A percentile compares a stretch with the other conserved stretches of the same genome.
phyloP scores from a whole-genome alignment of 2,797 vertebrate genomes.

The Pipistrellus nathusii region DNA sequence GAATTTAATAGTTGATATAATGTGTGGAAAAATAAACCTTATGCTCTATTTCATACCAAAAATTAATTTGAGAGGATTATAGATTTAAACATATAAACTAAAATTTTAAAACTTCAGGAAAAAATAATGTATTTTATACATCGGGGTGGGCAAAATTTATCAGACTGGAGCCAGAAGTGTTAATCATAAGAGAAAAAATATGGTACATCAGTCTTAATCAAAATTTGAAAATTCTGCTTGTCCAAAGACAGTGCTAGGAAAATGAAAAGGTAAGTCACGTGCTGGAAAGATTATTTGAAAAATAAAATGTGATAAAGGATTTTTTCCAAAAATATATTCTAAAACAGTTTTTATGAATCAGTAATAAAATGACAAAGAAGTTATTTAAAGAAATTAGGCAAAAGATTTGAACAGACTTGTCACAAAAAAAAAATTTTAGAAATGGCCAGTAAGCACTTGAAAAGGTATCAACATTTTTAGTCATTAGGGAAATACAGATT shows the following conservation, averaged over 20 bases:
- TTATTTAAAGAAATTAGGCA: neutral
- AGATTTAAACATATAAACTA: neutral
- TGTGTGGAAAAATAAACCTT: neutral
- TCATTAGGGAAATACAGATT: slow-evolving; percentile 3
- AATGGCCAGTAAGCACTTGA: neutral
- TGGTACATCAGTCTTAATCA: neutral
- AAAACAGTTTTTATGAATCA: neutral
- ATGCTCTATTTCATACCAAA: neutral
- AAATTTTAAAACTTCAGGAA: neutral
- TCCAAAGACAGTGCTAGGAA: neutral
- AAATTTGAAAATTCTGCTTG: neutral
- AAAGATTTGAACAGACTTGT: neutral
- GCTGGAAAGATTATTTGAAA: neutral
- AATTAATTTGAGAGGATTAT: neutral
- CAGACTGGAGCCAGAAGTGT: neutral
- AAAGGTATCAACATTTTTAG: neutral
- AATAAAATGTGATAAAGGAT: neutral
- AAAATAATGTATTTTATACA: neutral
- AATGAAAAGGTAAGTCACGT: neutral
- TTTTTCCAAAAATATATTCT: neutral
- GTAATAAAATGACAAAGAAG: slow-evolving; percentile 28
- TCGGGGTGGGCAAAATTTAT: neutral
- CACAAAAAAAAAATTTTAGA: neutral
- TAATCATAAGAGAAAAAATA: slow-evolving; percentile 25
- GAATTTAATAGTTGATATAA: slow-evolving; percentile 52